These are phyloP conservation scores for Ovibos moschatus DNA, from an alignment of 2,113 vertebrate genomes.

Conservation along the genomic window DNA sequence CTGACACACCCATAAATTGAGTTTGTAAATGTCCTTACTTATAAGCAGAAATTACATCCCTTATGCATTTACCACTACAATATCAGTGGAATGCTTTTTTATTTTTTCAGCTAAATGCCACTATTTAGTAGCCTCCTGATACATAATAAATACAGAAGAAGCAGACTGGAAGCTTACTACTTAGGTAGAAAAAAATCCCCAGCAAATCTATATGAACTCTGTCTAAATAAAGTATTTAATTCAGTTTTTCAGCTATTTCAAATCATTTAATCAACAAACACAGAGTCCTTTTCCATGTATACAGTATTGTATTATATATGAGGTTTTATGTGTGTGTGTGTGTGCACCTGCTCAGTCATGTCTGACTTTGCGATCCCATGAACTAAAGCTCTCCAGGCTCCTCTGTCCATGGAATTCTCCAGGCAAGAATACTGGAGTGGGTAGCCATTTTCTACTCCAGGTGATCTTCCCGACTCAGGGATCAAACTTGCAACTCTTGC, in stretches of 20 bases:
- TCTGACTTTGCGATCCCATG: neutral
- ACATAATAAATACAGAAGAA: neutral
- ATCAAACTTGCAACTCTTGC: neutral
- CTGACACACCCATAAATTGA: neutral
- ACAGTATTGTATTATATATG: neutral
- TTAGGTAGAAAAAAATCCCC: neutral
- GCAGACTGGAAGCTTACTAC: neutral
- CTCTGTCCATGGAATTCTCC: neutral
- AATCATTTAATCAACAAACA: neutral
- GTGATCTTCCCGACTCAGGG: neutral
- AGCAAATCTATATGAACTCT: neutral
- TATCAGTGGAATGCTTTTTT: neutral
- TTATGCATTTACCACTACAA: neutral
- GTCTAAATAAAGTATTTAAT: neutral
- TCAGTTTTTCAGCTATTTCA: constrained; percentile 15
- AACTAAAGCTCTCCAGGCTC: neutral
- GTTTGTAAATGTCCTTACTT: constrained; percentile 9
- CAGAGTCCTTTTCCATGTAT: neutral
- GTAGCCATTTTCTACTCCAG: neutral
- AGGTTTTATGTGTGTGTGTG: neutral
- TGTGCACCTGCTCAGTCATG: neutral
- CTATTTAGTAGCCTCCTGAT: neutral
- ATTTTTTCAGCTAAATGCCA: neutral
- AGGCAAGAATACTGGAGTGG: neutral
- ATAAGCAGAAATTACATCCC: neutral